A percentile compares a stretch with the other conserved stretches of the same genome.
These are phyloP conservation scores for Drosophila picticornis DNA, from an alignment of 2,888 invertebrate genomes.

Conservation along the genomic window DNA sequence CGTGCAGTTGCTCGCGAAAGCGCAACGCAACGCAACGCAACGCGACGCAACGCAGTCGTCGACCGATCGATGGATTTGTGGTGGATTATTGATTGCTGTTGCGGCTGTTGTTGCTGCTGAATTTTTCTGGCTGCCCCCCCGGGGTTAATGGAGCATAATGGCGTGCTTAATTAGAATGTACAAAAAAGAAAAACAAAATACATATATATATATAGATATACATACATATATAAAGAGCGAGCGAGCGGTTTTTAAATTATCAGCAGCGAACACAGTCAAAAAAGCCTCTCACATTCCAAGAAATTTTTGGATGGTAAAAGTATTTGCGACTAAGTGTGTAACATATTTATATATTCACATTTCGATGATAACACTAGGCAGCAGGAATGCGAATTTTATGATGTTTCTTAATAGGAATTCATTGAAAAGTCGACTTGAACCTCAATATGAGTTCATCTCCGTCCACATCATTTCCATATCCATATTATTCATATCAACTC, in stretches of 20 bases:
- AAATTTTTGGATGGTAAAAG: constrained; percentile 13
- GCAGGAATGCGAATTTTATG: constrained; percentile 11
- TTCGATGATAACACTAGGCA: constrained; percentile 18
- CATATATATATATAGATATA: background rate
- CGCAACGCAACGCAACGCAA: constrained; percentile 38
- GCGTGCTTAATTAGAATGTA: constrained; percentile 66
- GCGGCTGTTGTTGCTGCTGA: constrained; percentile 1
- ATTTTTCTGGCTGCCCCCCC: constrained; percentile 41
- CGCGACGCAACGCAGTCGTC: constrained; percentile 17
- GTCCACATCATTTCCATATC: background rate
- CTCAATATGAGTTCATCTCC: background rate
- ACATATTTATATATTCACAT: constrained; percentile 2
- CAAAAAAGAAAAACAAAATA: constrained; percentile 18
- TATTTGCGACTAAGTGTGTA: background rate
- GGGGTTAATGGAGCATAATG: constrained; percentile 78
- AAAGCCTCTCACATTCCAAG: constrained; percentile 14
- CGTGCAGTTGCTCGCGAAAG: constrained; percentile 78
- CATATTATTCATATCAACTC: background rate
- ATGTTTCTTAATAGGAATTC: background rate
- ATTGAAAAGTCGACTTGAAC: background rate
- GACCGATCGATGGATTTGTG: constrained; percentile 46
- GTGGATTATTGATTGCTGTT: constrained; percentile 7
- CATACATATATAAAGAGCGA: background rate
- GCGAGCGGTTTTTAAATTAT: constrained; percentile 51
- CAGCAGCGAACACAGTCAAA: constrained; percentile 35